These are phyloP conservation scores for Zaprionus taronus DNA, from an alignment of 1,140 invertebrate species.

Conservation along the genomic window DNA sequence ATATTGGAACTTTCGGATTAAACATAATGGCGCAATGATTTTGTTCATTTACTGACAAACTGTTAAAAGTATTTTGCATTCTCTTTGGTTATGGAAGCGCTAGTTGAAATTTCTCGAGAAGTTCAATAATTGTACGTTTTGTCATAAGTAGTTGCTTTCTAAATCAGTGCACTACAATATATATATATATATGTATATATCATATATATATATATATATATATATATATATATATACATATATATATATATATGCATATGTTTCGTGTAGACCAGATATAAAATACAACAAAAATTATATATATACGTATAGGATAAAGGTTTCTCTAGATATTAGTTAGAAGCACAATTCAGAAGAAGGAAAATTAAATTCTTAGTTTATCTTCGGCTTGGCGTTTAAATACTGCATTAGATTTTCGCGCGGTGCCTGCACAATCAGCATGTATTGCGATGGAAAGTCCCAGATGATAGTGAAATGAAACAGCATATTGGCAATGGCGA, in stretches of 20 bases:
- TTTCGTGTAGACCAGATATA: slow-evolving; percentile 9
- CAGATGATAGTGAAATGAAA: slow-evolving; percentile 94
- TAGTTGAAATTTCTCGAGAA: slow-evolving; percentile 63
- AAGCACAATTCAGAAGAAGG: neutral
- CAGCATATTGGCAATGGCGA: slow-evolving; percentile 95
- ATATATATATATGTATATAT: slow-evolving; percentile 2
- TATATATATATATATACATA: slow-evolving; percentile 7
- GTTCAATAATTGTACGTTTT: slow-evolving; percentile 71
- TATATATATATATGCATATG: neutral
- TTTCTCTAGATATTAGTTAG: neutral
- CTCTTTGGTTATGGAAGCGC: slow-evolving; percentile 65
- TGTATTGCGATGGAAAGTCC: slow-evolving; percentile 92
- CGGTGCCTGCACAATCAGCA: slow-evolving; percentile 88
- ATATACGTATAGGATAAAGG: neutral
- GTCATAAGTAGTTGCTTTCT: slow-evolving; percentile 29
- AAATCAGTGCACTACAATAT: slow-evolving; percentile 26
- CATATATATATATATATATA: neutral
- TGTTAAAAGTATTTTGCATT: slow-evolving; percentile 21
- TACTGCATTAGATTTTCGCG: slow-evolving; percentile 67
- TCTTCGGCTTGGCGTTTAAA: slow-evolving; percentile 59
- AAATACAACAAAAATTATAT: slow-evolving; percentile 11
- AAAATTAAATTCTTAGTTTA: slow-evolving; percentile 42
- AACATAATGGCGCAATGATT: slow-evolving; percentile 39
- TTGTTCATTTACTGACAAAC: slow-evolving; percentile 22
- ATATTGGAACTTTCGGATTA: slow-evolving; percentile 34